Conservation (phyloP, 2,113 vertebrate species). For the Lichenostomus cassidix region DNA sequence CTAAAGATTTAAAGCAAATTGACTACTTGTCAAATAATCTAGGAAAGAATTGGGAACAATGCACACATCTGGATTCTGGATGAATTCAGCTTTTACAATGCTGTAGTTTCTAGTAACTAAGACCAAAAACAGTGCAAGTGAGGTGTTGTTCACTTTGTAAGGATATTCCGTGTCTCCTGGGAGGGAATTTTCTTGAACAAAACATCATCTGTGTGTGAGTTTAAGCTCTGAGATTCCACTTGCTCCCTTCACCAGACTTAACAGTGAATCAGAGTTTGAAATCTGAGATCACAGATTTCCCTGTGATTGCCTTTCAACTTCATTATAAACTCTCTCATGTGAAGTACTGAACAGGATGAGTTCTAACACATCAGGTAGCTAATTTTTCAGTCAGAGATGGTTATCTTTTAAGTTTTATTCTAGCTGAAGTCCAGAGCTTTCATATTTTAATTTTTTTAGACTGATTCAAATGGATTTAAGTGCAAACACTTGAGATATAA, state of each 20-base stretch:
- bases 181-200: not conserved
- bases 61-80: not conserved
- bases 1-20: not conserved
- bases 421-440: not conserved
- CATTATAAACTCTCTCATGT: not conserved
- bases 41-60: not conserved
- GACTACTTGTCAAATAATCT: not conserved
- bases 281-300: not conserved
- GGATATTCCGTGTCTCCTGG: not conserved
- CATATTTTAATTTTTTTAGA: not conserved
- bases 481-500: not conserved
- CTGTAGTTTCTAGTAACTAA: not conserved
- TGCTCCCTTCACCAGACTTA: not conserved
- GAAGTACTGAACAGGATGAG: not conserved
- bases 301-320: not conserved
- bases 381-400: not conserved
- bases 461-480: not conserved
- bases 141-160: not conserved
- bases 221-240: not conserved
- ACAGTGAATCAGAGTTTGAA: not conserved
- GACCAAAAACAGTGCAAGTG: not conserved
- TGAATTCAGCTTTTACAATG: not conserved
- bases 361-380: not conserved
- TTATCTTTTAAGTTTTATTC: not conserved
- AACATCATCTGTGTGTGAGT: not conserved